Percentiles rank a stretch among this genome's conserved stretches.
These are phyloP conservation scores for Drosophila borealis DNA, from an alignment of 2,888 invertebrate genomes.

Conservation along the genomic window DNA sequence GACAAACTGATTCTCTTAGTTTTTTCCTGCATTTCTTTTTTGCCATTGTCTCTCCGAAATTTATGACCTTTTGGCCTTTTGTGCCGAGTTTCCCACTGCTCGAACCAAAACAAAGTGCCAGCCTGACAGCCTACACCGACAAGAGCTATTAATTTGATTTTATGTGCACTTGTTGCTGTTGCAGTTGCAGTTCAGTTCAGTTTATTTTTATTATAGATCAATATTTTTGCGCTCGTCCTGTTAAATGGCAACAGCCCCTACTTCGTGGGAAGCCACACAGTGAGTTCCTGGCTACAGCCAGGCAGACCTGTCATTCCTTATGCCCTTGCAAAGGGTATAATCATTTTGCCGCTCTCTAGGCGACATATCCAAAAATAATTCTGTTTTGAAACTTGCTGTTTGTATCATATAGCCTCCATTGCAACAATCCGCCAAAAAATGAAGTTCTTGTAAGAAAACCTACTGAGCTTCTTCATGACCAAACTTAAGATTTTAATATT, in stretches of 20 bases:
- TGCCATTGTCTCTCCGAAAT: slow-evolving; percentile 51
- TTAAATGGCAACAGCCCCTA: slow-evolving; percentile 46
- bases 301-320: not conserved
- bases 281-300: slow-evolving; percentile 16
- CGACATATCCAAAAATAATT: too few species aligned
- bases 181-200: slow-evolving; percentile 11
- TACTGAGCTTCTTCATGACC: too few species aligned
- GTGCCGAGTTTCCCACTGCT: slow-evolving; percentile 74
- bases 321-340: too few species aligned
- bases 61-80: slow-evolving; percentile 65
- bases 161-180: slow-evolving; percentile 70
- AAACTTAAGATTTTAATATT: too few species aligned
- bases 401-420: too few species aligned
- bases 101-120: slow-evolving; percentile 77
- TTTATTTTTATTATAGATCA: slow-evolving; percentile 68
- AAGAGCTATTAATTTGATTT: slow-evolving; percentile 78
- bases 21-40: slow-evolving; percentile 17
- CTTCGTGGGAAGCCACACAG: slow-evolving; percentile 66
- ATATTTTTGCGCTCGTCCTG: slow-evolving; percentile 71
- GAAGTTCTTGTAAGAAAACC: too few species aligned
- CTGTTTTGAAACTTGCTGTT: too few species aligned
- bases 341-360: too few species aligned
- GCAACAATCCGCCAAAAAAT: too few species aligned
- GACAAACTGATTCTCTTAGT: slow-evolving; percentile 52
- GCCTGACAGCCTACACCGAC: slow-evolving; percentile 59